Conservation (phyloP, 2,888 invertebrate species). For the Chirona hameri region DNA sequence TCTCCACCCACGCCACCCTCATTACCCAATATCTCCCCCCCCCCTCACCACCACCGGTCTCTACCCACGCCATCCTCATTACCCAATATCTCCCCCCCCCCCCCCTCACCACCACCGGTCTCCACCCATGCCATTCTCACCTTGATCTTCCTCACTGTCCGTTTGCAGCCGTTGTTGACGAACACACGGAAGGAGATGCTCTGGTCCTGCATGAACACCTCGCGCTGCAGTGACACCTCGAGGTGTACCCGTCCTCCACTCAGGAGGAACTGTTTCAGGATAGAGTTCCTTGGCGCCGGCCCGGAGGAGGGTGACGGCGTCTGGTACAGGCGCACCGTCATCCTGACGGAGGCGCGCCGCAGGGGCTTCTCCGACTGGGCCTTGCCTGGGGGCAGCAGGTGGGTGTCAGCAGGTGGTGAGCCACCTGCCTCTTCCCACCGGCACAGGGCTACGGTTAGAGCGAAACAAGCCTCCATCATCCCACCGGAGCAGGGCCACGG, state of each 20-base stretch:
- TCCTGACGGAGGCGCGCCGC: slow-evolving; percentile 38
- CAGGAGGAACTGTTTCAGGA: slow-evolving; percentile 69
- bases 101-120: too few relatives aligned
- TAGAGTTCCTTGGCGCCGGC: slow-evolving; percentile 46
- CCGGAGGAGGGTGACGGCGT: slow-evolving; percentile 42
- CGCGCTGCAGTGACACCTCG: slow-evolving; percentile 74
- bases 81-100: too few relatives aligned
- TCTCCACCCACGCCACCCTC: too few relatives aligned
- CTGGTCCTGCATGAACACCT: slow-evolving; percentile 79
- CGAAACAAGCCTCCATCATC: too few relatives aligned
- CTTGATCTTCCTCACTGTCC: slow-evolving; percentile 77
- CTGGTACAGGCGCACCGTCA: slow-evolving; percentile 38
- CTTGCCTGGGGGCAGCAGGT: not conserved
- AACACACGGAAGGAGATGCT: slow-evolving; percentile 68
- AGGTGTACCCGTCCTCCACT: slow-evolving; percentile 77
- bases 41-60: too few relatives aligned
- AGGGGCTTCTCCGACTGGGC: slow-evolving; percentile 35
- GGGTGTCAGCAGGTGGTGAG: not conserved
- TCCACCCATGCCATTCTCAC: slow-evolving; percentile 50
- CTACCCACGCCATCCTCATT: too few relatives aligned
- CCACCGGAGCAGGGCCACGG: too few relatives aligned
- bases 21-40: too few relatives aligned
- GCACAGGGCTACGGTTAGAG: too few relatives aligned
- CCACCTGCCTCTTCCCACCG: too few relatives aligned
- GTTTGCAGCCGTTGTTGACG: slow-evolving; percentile 75